Evolutionary conservation across 2,888 invertebrate species (phyloP), one percentile per base, ranked within the genome.

Genomic region (Pteria penguin): DNA sequence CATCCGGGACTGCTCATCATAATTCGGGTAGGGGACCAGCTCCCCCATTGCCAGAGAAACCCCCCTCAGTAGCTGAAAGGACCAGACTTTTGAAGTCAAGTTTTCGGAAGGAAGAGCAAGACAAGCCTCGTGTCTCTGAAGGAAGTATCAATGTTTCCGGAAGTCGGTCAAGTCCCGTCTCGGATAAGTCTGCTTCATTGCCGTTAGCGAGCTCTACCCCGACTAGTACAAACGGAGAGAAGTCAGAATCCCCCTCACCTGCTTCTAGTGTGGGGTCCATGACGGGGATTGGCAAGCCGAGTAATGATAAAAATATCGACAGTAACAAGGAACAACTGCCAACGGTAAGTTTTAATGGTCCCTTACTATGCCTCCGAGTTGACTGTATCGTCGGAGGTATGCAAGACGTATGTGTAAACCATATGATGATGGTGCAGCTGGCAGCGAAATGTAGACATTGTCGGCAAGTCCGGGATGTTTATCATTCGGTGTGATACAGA

Each of bases 21-120:
- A 18, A 18, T 14, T 45, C 67, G 24, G 63, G 74, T 63, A 32
- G 87, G 32, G 88, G 88, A 4, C 87, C 87, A 2, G 87, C 88
- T 26, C 88, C 88, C 36, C 89, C 88, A 5, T 79, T 88, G 24
- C 89, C 89, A 18, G 89, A 89, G 62, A 89, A 89, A 66, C 89
- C 89, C 5, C 89, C 89, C 22, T 88, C 87, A 4, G 89, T 89
- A 8, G 89, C 89, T 0, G 89, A 89, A 63, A 79, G 89, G 55
- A 87, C 89, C 11, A 76, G 89, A 29, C 79, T 88, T 32, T 77
- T 89, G 8, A 82, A 82, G 32, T 88, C 88, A 24, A 89, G 89
- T 75, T 89, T 89, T 80, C 84, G 89, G 18, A 84, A 84, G 65
- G 87, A 89, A 29, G 89, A 89, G 36, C 78, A 70, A 8, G 80